Base-by-base conservation (phyloP, 2,888 invertebrate species). In the Polia nebulosa region DNA sequence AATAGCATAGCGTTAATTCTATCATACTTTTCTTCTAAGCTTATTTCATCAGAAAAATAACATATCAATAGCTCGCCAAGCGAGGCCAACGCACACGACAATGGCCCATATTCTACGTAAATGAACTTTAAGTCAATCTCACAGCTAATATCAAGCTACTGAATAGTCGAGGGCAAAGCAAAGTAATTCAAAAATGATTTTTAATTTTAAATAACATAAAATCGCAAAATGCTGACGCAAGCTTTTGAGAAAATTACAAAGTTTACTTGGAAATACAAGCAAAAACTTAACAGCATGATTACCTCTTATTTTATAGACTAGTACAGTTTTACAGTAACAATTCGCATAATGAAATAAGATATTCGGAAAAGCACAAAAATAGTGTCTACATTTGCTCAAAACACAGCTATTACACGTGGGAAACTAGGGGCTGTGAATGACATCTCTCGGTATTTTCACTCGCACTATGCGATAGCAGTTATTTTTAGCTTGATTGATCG, bases 21-120 rank as follows among this genome's bases (percentile, higher is more conserved):
- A 22, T 39, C 11, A 8, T 20, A 47, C 11, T 39, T 44, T 52
- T 29, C 29, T 13, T 27, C 0, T 25, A 49, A 41, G 17, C 36
- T 32, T 25, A 44, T 56, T 44, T 63, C 32, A 56, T 62, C n/a
- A 22, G 9, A 60, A 1, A 59, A 52, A 17, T n/a, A 49, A n/a
- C 20, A 36, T 32, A 32, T 56, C 39, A 39, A 57, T 73, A 34
- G 29, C 32, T 39, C 17, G 56, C 9, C 25, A 25, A 36, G 41
- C 27, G 22, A 25, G 22, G 45, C 34, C 56, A 52, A 52, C 27
- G 11, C 15, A n/a, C 51, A 39, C 56, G 17, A 41, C 45, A 52
- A 52, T 73, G 45, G 39, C 51, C 22, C 45, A 65, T 53, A 45
- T 57, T 57, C 66, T 71, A 56, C 36, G 20, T 73, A 51, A 36